Base-by-base conservation (phyloP, 2,113 vertebrate genomes). In the Dascyllus trimaculatus region DNA sequence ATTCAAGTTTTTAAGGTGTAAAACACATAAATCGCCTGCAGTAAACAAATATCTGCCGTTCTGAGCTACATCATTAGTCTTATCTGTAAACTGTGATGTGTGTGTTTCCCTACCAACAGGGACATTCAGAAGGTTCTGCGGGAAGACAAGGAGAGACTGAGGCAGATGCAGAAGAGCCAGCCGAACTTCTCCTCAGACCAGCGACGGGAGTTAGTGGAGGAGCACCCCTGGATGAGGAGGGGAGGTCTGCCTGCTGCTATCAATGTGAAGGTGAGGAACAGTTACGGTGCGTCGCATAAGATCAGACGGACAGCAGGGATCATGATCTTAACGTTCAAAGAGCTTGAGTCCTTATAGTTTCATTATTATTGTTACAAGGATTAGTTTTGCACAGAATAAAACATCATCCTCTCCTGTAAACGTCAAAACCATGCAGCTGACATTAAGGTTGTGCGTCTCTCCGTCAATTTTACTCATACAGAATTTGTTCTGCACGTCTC, bases 171-270 rank as follows among this genome's bases (percentile, higher is more conserved):
- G 91, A 96, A 94, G 81, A 91, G 92, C 59, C 98, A 99, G 92
- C 98, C 98, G 25, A 92, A 93, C 69, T 97, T 99, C 87, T 94
- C 96, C 0, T 95, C 96, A 2, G 93, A 94, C 15, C 97, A 99
- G 92, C 93, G 95, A 56, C 92, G 88, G 85, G 97, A 99, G 81
- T 94, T 99, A 4, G 71, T 92, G 43, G 96, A 97, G 66, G 96
- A 96, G 26, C 97, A 99, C 89, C 95, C 96, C 0, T 99, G 98
- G 98, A 94, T 99, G 82, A 95, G 95, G 84, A 94, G 91, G 35
- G 95, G 96, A 6, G 91, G 95, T 67, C 86, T 98, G 52, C 98
- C 97, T 21, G 80, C 93, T 13, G 95, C 96, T 1, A 80, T 98
- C 45, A 93, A 95, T 29, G 92, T 95, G 58, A 95, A 94, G 17